Percentiles rank a stretch among this genome's conserved stretches.
These are phyloP conservation scores for Drosophila insularis DNA, from an alignment of 1,140 invertebrate species.

Conservation along the genomic window DNA sequence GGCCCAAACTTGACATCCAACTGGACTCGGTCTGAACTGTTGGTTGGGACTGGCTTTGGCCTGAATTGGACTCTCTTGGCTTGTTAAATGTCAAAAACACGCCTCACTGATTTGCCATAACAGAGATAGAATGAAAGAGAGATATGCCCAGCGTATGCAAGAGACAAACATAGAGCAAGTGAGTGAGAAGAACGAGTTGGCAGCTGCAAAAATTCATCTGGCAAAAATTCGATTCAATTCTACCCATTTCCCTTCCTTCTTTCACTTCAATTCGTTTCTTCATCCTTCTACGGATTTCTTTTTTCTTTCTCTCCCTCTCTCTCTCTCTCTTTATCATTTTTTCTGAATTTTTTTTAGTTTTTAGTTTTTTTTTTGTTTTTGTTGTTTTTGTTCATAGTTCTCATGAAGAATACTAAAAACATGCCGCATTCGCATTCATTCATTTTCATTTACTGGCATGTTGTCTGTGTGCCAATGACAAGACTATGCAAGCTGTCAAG, in stretches of 20 bases:
- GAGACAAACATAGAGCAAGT: not conserved
- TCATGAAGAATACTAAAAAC: constrained; percentile 40
- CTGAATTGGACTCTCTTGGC: constrained; percentile 30
- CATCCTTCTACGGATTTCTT: not conserved
- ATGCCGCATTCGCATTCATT: constrained; percentile 60
- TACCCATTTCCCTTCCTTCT: not conserved
- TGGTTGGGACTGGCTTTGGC: constrained; percentile 20
- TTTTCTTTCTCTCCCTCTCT: no score
- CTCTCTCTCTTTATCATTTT: not conserved
- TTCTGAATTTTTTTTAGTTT: not conserved
- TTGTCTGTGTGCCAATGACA: constrained; percentile 46
- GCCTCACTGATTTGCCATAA: constrained; percentile 55
- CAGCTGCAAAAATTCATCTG: constrained; percentile 62
- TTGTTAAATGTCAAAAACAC: constrained; percentile 73
- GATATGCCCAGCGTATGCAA: not conserved
- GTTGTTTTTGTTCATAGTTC: constrained; percentile 19
- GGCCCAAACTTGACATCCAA: constrained; percentile 24
- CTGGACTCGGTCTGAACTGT: not conserved
- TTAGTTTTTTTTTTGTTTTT: not conserved
- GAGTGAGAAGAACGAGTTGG: constrained; percentile 35
- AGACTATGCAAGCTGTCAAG: constrained; percentile 50
- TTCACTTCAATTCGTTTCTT: constrained; percentile 3
- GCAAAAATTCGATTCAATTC: constrained; percentile 63
- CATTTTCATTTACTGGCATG: constrained; percentile 67
- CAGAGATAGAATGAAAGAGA: constrained; percentile 1